Percentiles rank a stretch among this genome's conserved stretches.
Conservation (phyloP, 2,888 invertebrate genomes). For the Dicycla oo region DNA sequence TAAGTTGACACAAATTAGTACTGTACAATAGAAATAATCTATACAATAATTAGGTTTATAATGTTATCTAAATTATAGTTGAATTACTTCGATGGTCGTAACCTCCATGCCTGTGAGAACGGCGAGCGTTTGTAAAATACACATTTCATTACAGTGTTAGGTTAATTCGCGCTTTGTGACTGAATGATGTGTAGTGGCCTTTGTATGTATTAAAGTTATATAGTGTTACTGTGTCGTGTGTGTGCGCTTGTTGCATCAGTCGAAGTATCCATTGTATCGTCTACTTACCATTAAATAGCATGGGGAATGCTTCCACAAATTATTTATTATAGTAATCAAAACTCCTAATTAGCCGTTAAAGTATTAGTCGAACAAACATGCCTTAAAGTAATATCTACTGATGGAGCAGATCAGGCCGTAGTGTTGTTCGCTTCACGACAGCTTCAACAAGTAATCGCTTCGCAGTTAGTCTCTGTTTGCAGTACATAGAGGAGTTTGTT, state of each 20-base stretch:
- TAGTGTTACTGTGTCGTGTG: constrained; percentile 83
- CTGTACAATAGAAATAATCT: constrained; percentile 81
- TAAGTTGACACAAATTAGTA: constrained; percentile 80
- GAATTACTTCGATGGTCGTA: constrained; percentile 71
- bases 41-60: constrained; percentile 80
- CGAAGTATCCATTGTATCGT: constrained; percentile 79
- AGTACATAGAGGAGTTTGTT: constrained; percentile 82
- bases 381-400: constrained; percentile 75
- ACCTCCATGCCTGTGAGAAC: constrained; percentile 68
- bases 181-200: constrained; percentile 91
- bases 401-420: constrained; percentile 49
- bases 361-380: constrained; percentile 82
- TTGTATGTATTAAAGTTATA: constrained; percentile 86
- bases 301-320: constrained; percentile 85
- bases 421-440: constrained; percentile 74
- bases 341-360: constrained; percentile 82
- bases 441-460: constrained; percentile 81
- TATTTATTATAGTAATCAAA: constrained; percentile 78
- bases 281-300: constrained; percentile 77
- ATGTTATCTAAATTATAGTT: constrained; percentile 80
- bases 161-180: constrained; percentile 88
- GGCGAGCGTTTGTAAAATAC: constrained; percentile 78
- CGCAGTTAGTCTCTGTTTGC: constrained; percentile 74
- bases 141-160: constrained; percentile 79
- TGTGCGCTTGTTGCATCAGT: constrained; percentile 88